Evolutionary conservation across 1,140 invertebrate genomes (phyloP).

Genomic region (Sitophilus oryzae): DNA sequence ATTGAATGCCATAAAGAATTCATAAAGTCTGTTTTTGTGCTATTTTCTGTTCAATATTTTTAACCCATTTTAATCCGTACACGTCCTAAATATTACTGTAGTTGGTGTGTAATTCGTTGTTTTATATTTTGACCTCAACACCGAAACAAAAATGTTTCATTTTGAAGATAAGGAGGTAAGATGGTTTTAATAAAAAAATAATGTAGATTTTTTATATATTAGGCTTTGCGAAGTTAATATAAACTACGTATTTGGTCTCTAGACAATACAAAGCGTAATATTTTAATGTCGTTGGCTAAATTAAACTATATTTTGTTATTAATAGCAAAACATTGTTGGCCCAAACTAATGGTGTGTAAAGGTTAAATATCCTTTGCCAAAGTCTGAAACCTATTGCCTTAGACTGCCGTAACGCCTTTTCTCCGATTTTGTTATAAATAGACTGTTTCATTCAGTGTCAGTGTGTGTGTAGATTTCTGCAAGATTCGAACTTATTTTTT

Average conservation of each 20-base stretch:
- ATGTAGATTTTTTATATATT: too few species aligned
- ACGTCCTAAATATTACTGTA: too few species aligned
- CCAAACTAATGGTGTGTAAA: not conserved
- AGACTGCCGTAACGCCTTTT: not conserved
- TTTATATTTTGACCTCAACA: too few species aligned
- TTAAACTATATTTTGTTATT: not conserved
- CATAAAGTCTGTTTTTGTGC: too few species aligned
- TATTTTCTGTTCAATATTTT: too few species aligned
- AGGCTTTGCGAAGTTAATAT: too few species aligned
- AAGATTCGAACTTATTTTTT: not conserved
- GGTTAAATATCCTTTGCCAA: not conserved
- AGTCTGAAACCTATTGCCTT: not conserved
- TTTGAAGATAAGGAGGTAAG: constrained; percentile 3
- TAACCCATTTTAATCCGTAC: too few species aligned
- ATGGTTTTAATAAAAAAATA: too few species aligned
- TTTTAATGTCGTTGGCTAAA: not conserved
- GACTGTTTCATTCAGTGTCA: not conserved
- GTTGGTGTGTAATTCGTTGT: too few species aligned
- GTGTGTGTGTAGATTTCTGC: not conserved
- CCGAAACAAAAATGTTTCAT: not conserved
- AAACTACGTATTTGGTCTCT: too few species aligned
- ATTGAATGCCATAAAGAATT: too few species aligned
- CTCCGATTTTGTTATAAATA: not conserved
- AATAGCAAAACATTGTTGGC: too few species aligned
- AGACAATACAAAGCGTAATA: not conserved